phyloP scores from a whole-genome alignment of 2,888 invertebrate species.

The Epistrophe grossulariae region DNA sequence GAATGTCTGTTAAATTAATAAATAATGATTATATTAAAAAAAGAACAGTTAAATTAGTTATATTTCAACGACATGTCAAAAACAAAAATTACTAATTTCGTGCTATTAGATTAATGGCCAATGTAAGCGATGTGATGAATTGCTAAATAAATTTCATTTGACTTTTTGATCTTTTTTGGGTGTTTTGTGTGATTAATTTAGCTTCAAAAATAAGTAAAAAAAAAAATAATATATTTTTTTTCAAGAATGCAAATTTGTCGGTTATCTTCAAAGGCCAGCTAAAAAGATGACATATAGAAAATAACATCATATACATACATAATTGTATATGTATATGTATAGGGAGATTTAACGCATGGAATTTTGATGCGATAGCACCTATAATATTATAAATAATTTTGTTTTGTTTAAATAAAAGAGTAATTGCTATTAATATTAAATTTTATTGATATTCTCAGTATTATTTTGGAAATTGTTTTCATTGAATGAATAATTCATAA shows the following conservation, averaged over 20 bases:
- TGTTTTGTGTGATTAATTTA: not conserved
- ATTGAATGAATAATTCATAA: too few species aligned
- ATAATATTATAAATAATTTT: not conserved
- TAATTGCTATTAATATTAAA: too few species aligned
- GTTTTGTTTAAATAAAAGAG: not conserved
- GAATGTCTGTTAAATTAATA: not conserved
- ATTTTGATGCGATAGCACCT: not conserved
- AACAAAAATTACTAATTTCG: not conserved
- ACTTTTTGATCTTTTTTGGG: not conserved
- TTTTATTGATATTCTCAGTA: not conserved
- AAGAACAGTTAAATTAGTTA: not conserved
- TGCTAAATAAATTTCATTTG: not conserved
- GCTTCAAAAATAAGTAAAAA: not conserved
- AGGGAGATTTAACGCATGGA: too few species aligned
- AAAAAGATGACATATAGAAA: not conserved
- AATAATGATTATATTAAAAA: not conserved
- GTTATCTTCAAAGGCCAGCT: not conserved
- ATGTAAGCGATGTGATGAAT: constrained; percentile 7
- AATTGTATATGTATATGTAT: too few species aligned
- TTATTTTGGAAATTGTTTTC: not conserved
- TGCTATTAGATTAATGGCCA: not conserved
- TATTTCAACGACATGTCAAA: not conserved
- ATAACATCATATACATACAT: too few species aligned
- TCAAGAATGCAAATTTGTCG: not conserved
- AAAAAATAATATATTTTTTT: not conserved